Conservation (phyloP, 2,888 invertebrate genomes). For the Heliconius charithonia region DNA sequence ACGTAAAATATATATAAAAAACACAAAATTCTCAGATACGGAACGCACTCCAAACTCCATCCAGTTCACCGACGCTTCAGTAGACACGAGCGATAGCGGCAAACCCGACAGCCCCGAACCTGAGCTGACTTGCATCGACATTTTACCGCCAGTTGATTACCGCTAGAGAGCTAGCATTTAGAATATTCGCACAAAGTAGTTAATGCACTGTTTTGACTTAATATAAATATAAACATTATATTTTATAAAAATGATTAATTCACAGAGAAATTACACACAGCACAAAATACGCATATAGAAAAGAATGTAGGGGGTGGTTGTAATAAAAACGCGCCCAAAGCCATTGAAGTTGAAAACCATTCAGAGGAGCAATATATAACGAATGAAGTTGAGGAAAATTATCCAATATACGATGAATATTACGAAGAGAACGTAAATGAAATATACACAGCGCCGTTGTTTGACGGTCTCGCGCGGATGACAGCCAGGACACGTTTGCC, state of each 20-base stretch:
- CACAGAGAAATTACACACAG: constrained; percentile 67
- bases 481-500: constrained; percentile 70
- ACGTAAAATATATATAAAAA: constrained; percentile 53
- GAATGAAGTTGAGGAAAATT: constrained; percentile 67
- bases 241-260: constrained; percentile 57
- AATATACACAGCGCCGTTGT: constrained; percentile 70
- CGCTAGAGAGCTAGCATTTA: constrained; percentile 67
- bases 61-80: constrained; percentile 70
- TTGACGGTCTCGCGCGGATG: constrained; percentile 72
- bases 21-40: constrained; percentile 49
- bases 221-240: constrained; percentile 38
- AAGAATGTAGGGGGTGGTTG: constrained; percentile 44
- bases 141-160: constrained; percentile 76
- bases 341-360: constrained; percentile 52
- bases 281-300: constrained; percentile 34
- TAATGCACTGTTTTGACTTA: constrained; percentile 41
- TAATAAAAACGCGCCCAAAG: constrained; percentile 53
- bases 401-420: constrained; percentile 63
- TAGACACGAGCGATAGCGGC: constrained; percentile 77
- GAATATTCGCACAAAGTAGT: constrained; percentile 50
- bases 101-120: constrained; percentile 79
- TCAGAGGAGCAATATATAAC: constrained; percentile 56
- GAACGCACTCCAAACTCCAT: constrained; percentile 59
- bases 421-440: constrained; percentile 62
- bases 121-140: constrained; percentile 72